These are phyloP conservation scores for Lasioglossum baleicum DNA, from an alignment of 1,140 invertebrate species.

Conservation along the genomic window DNA sequence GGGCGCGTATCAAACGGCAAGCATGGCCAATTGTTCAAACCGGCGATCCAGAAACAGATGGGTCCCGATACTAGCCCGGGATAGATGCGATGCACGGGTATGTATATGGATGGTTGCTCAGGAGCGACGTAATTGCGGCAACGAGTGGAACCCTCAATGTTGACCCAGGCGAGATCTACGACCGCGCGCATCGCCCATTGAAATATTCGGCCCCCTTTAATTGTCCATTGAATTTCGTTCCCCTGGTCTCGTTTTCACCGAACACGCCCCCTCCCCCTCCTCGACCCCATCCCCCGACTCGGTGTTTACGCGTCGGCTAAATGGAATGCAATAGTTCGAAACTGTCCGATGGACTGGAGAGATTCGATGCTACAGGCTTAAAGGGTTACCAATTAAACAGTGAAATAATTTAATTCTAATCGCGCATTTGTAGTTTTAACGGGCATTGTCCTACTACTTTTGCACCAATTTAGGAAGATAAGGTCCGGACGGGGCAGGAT, in stretches of 20 bases:
- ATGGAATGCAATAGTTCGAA: background rate
- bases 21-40: constrained; percentile 48
- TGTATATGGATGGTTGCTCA: constrained; percentile 66
- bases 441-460: too few species aligned
- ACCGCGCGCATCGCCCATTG: constrained; percentile 17
- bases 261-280: too few species aligned
- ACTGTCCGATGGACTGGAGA: background rate
- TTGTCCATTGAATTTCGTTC: constrained; percentile 7
- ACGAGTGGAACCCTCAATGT: constrained; percentile 39
- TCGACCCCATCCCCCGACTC: background rate
- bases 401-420: background rate
- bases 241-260: background rate
- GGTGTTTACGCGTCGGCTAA: background rate
- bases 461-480: too few species aligned
- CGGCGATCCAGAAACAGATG: constrained; percentile 60
- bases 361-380: background rate
- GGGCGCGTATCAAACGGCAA: background rate
- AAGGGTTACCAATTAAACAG: background rate
- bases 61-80: constrained; percentile 36
- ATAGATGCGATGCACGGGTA: constrained; percentile 67
- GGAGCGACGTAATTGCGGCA: constrained; percentile 63
- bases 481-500: too few species aligned
- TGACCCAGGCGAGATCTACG: constrained; percentile 16
- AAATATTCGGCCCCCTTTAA: constrained; percentile 20
- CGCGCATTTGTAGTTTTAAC: too few species aligned